These are phyloP conservation scores for Oxyscelio sp. DNA, from an alignment of 2,888 invertebrate species.

Conservation along the genomic window DNA sequence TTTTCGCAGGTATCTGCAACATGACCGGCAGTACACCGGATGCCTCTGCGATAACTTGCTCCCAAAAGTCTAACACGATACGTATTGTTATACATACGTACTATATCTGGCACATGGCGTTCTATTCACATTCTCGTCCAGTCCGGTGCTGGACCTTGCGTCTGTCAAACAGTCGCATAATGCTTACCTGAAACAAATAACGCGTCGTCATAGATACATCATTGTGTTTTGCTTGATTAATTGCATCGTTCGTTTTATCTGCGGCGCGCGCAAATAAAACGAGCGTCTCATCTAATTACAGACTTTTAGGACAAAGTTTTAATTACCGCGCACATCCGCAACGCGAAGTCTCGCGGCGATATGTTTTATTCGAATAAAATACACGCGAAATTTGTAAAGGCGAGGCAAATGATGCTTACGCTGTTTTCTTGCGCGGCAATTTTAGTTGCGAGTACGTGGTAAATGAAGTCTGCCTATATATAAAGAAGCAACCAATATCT, in stretches of 20 bases:
- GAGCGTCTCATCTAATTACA: not conserved
- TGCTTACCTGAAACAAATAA: constrained; percentile 70
- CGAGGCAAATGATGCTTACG: constrained; percentile 79
- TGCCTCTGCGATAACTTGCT: constrained; percentile 17
- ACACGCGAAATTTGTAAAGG: constrained; percentile 69
- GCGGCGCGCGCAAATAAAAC: not conserved
- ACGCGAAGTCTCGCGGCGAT: constrained; percentile 14
- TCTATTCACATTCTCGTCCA: constrained; percentile 83
- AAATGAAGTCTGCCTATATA: constrained; percentile 50
- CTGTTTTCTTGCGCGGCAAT: constrained; percentile 47
- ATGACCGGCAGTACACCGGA: constrained; percentile 47
- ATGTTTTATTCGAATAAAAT: constrained; percentile 42
- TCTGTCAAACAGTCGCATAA: constrained; percentile 78
- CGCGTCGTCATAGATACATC: constrained; percentile 37
- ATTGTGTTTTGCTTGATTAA: constrained; percentile 35
- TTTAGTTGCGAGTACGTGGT: constrained; percentile 54
- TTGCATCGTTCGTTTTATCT: constrained; percentile 35
- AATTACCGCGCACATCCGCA: constrained; percentile 11
- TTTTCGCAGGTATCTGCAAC: constrained; percentile 43
- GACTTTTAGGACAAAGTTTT: not conserved
- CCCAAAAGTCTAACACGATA: constrained; percentile 77
- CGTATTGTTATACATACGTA: constrained; percentile 23
- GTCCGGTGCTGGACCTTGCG: constrained; percentile 40
- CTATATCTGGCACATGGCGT: constrained; percentile 4
- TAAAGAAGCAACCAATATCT: constrained; percentile 62